Conservation (phyloP, 2,888 invertebrate genomes). For the Hirudinaria manillensis region DNA sequence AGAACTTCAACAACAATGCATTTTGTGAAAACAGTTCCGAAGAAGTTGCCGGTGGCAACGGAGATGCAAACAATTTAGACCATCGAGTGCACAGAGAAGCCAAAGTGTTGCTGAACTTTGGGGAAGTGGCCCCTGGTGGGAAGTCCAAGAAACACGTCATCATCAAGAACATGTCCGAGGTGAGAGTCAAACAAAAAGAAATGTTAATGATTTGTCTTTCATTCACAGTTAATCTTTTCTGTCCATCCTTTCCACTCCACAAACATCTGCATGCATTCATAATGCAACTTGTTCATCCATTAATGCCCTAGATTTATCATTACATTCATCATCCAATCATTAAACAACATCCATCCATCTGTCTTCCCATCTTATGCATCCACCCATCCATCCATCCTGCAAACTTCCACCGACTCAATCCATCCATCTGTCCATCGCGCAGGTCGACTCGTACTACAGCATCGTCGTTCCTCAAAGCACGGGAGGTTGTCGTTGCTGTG, state of each 20-base stretch:
- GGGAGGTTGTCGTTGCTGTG: neutral
- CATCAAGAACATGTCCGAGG: neutral
- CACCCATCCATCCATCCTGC: neutral
- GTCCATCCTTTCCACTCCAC: neutral
- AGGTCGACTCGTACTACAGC: conserved; percentile 4
- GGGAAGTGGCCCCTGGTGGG: neutral
- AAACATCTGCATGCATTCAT: neutral
- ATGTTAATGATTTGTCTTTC: no score
- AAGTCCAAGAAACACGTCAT: neutral
- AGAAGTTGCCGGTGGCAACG: neutral
- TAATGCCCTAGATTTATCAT: neutral
- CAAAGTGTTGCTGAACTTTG: neutral
- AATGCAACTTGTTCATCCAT: neutral
- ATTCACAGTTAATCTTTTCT: no score
- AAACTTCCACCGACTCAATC: neutral
- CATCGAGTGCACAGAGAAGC: neutral
- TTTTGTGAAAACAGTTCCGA: neutral
- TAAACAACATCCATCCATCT: neutral
- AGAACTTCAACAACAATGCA: neutral
- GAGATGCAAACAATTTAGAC: no score
- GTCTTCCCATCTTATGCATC: neutral
- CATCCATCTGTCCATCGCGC: neutral
- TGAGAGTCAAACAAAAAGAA: neutral
- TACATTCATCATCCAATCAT: neutral
- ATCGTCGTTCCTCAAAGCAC: neutral